These are phyloP conservation scores for Lepidocyrtinus sp. DNA, from an alignment of 2,888 invertebrate species.

Conservation along the genomic window DNA sequence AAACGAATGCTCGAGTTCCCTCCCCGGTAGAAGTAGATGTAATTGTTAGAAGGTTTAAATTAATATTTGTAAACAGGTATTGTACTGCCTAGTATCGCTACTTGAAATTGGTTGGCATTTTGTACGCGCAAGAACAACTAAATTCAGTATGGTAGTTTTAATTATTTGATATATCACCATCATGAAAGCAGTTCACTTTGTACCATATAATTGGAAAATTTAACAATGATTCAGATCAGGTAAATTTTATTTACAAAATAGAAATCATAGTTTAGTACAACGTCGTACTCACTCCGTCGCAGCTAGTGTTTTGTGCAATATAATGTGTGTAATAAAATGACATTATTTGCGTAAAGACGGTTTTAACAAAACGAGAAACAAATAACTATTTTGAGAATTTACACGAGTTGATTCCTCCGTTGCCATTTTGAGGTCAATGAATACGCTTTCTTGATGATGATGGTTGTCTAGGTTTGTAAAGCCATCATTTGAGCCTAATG, in stretches of 20 bases:
- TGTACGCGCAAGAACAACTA: conserved; percentile 52
- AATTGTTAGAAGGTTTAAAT: conserved; percentile 30
- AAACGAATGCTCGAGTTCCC: conserved; percentile 39
- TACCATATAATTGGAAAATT: conserved; percentile 15
- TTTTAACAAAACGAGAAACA: neutral
- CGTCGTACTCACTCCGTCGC: conserved; percentile 29
- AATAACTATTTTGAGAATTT: conserved; percentile 18
- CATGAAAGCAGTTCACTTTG: conserved; percentile 57
- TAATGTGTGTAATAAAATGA: conserved; percentile 33
- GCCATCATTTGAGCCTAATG: conserved; percentile 55
- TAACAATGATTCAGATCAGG: neutral
- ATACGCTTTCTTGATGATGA: conserved; percentile 60
- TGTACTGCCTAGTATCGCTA: conserved; percentile 37
- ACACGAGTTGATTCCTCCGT: conserved; percentile 41
- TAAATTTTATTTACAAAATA: neutral
- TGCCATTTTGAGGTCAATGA: conserved; percentile 57
- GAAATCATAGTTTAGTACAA: neutral
- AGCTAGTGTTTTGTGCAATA: conserved; percentile 47
- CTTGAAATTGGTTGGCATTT: conserved; percentile 55
- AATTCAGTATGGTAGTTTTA: conserved; percentile 34
- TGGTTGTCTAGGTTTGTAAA: conserved; percentile 58
- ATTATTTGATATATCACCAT: conserved; percentile 50
- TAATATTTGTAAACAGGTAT: conserved; percentile 53
- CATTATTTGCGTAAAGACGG: conserved; percentile 33
- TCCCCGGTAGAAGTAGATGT: conserved; percentile 41